phyloP scores from a whole-genome alignment of 2,113 vertebrate genomes.

The Xenopus borealis region DNA sequence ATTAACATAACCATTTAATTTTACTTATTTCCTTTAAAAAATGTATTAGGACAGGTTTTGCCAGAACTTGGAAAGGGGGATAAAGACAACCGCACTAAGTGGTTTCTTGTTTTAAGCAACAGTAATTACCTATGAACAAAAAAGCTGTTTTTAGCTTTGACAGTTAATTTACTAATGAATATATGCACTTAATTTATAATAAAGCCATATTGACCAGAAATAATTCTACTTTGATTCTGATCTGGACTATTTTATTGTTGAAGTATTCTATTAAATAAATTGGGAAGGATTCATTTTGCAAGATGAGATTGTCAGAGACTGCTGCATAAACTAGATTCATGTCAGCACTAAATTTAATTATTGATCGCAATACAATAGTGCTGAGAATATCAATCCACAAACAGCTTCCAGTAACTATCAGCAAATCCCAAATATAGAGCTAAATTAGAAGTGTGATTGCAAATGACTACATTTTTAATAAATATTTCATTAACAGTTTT shows the following conservation, averaged over 20 bases:
- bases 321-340: constrained; percentile 77
- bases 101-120: constrained; percentile 74
- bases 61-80: constrained; percentile 67
- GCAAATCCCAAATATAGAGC: constrained; percentile 78
- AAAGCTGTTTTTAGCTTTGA: constrained; percentile 72
- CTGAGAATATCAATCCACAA: constrained; percentile 79
- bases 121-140: constrained; percentile 78
- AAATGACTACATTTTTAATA: constrained; percentile 68
- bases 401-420: constrained; percentile 82
- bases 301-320: constrained; percentile 75
- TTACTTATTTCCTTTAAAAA: constrained; percentile 66
- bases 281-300: constrained; percentile 78
- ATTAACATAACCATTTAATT: constrained; percentile 71
- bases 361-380: constrained; percentile 94
- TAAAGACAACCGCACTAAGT: constrained; percentile 76
- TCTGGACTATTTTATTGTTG: constrained; percentile 74
- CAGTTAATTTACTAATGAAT: constrained; percentile 83
- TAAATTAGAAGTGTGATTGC: constrained; percentile 64
- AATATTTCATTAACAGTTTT: constrained; percentile 69
- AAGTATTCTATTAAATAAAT: constrained; percentile 76
- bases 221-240: constrained; percentile 67
- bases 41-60: constrained; percentile 71
- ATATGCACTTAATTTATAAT: constrained; percentile 70
- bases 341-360: constrained; percentile 90
- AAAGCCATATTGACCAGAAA: constrained; percentile 74